A percentile compares a stretch with the other conserved stretches of the same genome.
Conservation (phyloP, 1,140 invertebrate species). For the Portunus trituberculatus region DNA sequence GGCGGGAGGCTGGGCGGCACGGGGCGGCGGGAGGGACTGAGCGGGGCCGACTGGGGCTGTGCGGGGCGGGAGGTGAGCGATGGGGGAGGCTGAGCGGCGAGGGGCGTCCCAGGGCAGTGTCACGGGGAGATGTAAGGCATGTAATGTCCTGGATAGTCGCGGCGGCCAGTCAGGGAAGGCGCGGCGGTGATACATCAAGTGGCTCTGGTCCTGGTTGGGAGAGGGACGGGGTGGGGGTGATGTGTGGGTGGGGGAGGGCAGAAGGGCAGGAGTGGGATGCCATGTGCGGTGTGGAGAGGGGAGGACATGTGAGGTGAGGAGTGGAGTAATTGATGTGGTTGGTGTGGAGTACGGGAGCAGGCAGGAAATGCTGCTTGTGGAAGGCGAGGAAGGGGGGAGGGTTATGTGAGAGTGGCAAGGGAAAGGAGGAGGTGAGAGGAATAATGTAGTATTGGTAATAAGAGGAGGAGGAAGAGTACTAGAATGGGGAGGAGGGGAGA, state of each 20-base stretch:
- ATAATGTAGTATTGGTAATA: not conserved
- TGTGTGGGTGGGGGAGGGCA: not conserved
- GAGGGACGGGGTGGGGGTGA: not conserved
- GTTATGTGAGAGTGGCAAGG: not conserved
- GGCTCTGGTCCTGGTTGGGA: not conserved
- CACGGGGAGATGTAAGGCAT: slow-evolving; percentile 54
- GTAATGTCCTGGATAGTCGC: slow-evolving; percentile 58
- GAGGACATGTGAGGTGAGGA: not conserved
- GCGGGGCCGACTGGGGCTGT: not conserved
- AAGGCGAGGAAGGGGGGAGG: not conserved
- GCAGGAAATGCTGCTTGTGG: not conserved
- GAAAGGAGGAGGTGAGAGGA: not conserved
- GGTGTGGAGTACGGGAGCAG: not conserved
- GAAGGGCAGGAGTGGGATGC: not conserved
- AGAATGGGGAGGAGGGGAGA: too few relatives aligned
- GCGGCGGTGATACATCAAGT: slow-evolving; percentile 1
- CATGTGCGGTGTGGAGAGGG: not conserved
- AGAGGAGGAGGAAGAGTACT: too few relatives aligned
- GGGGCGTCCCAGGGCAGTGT: not conserved
- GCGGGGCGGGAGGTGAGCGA: not conserved
- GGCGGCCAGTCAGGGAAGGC: too few relatives aligned
- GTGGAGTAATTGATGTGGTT: not conserved
- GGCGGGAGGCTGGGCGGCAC: not conserved
- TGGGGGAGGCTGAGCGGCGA: not conserved
- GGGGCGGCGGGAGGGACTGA: not conserved